Conservation (phyloP, 1,140 invertebrate genomes). For the Philopotamus ludificatus region DNA sequence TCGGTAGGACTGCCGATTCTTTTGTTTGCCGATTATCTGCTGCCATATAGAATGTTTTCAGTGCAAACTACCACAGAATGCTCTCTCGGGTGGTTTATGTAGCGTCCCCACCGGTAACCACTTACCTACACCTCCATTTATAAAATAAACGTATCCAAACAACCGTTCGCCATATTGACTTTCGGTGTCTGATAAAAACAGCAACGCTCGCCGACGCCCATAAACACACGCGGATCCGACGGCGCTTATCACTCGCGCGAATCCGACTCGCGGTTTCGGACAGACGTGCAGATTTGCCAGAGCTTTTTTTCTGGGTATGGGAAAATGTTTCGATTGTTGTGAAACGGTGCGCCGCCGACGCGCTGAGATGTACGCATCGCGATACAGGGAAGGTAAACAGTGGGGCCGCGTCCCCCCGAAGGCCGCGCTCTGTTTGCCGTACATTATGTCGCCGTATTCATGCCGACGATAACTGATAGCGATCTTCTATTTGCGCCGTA, state of each 20-base stretch:
- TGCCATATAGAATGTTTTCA: conserved; percentile 37
- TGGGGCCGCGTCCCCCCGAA: no score
- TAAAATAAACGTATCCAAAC: neutral
- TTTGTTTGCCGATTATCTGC: conserved; percentile 29
- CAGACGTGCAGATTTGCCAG: no score
- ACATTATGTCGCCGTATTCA: conserved; percentile 41
- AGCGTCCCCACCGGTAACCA: conserved; percentile 8
- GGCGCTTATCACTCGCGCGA: neutral
- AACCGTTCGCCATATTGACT: conserved; percentile 33
- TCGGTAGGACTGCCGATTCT: conserved; percentile 3
- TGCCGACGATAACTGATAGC: conserved; percentile 37
- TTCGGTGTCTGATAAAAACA: conserved; percentile 41
- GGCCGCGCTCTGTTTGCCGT: conserved; percentile 28
- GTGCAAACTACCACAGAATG: conserved; percentile 40
- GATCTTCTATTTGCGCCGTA: conserved; percentile 42
- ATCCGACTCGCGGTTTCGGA: no score
- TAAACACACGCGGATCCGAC: conserved; percentile 4
- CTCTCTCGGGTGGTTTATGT: conserved; percentile 41
- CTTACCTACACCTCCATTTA: conserved; percentile 3
- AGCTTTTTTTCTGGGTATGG: no score
- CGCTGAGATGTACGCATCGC: no score
- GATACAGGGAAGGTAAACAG: no score
- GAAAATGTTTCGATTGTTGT: no score
- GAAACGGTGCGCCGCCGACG: no score
- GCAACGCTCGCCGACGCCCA: no score